Evolutionary conservation across 2,113 vertebrate species (phyloP), one percentile per base, ranked within the genome.

Genomic region (Catharus fuscescens): DNA sequence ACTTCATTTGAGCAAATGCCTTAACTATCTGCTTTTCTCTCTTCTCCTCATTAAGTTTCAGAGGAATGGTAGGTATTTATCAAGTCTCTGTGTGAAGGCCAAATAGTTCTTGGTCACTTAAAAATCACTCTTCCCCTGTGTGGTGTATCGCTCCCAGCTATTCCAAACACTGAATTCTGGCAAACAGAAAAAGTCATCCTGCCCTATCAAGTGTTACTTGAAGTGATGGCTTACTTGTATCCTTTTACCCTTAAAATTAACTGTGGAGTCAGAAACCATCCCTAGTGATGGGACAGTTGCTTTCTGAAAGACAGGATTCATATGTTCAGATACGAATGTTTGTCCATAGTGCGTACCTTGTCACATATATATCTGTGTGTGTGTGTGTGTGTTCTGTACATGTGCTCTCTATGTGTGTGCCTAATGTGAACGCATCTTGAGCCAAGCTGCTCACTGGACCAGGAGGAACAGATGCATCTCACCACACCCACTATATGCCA

Each of bases 321-420:
- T 40, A 20, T 0, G 1, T 52, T 83, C 60, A 59, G 31, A 77
- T 67, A 79, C 14, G 26, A 78, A 45, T 34, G 20, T 52, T 29
- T 48, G 18, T 10, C 21, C 70, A 48, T 42, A 16, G 72, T 50
- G 12, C 45, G 6, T 53, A 45, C 18, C 12, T 50, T 23, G 17
- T 50, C 21, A 23, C 8, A 2, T 10, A 3, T 32, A 3, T 19
- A 26, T 11, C 38, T 38, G 38, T 38, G 12, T 2, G 2, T 40
- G 16, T 24, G 9, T 25, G 9, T 25, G 12, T 9, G 15, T n/a
- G 18, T 25, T 59, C 10, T 31, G 9, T 9, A 45, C 0, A 0
- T 32, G 26, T 1, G 2, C 12, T 26, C 19, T 34, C 5, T 25
- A 4, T 25, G 23, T 4, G 1, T 13, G 3, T 52, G 16, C 7